Conservation (phyloP, 1,140 invertebrate species). For the Ericerus pela region DNA sequence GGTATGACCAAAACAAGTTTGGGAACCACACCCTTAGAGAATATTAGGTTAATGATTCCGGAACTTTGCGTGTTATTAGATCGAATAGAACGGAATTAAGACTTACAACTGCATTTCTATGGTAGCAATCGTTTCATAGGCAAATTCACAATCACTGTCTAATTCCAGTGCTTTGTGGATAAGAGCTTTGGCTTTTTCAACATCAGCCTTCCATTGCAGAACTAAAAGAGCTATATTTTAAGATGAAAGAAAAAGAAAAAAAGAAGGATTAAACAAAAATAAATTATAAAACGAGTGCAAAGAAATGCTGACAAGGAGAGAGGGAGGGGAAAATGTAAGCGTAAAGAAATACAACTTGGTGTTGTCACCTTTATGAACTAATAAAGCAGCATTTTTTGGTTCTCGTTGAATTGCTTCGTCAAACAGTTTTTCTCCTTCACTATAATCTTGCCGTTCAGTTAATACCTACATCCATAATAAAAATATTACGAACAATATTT, state of each 20-base stretch:
- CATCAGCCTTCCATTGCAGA: not conserved
- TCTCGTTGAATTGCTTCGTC: not conserved
- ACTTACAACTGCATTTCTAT: constrained; percentile 5
- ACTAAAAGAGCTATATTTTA: not conserved
- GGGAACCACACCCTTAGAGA: too few relatives aligned
- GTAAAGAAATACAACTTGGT: not conserved
- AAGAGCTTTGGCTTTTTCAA: not conserved
- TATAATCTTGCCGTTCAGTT: not conserved
- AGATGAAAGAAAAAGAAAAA: not conserved
- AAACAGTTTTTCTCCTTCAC: not conserved
- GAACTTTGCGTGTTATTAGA: too few relatives aligned
- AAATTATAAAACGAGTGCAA: not conserved
- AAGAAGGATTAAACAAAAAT: not conserved
- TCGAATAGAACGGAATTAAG: too few relatives aligned
- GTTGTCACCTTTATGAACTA: constrained; percentile 3
- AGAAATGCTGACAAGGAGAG: too few relatives aligned
- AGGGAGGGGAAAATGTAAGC: too few relatives aligned
- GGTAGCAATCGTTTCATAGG: constrained; percentile 1
- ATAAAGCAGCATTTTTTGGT: not conserved
- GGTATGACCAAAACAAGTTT: too few relatives aligned
- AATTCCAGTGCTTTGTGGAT: not conserved
- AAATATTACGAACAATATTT: not conserved
- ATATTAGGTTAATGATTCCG: too few relatives aligned
- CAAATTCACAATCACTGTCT: constrained; percentile 3
- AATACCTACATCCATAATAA: not conserved